phyloP scores from a whole-genome alignment of 2,888 invertebrate genomes.

The Sarcophaga rosellei region DNA sequence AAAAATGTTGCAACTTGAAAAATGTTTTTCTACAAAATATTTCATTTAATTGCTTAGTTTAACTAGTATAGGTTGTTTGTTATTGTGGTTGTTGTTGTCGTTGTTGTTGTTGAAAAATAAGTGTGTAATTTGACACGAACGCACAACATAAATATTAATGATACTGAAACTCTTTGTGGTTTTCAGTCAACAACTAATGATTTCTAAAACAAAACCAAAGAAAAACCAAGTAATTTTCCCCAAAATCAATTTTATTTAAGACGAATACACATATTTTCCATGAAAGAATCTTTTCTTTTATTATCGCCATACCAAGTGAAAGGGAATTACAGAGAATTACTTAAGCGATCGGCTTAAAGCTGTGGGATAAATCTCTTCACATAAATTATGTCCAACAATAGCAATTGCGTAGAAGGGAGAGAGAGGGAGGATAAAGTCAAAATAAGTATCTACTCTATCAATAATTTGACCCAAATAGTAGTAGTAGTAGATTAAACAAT shows the following conservation, averaged over 20 bases:
- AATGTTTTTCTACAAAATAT: neutral
- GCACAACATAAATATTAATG: conserved; percentile 49
- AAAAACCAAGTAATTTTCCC: neutral
- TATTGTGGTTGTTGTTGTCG: conserved; percentile 24
- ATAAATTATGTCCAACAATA: neutral
- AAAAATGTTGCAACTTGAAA: conserved; percentile 28
- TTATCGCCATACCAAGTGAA: neutral
- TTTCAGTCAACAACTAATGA: conserved; percentile 39
- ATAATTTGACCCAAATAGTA: conserved; percentile 42
- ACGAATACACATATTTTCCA: neutral
- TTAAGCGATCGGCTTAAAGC: neutral
- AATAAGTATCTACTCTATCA: conserved; percentile 29
- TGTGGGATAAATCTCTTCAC: neutral
- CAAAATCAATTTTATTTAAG: conserved; percentile 31
- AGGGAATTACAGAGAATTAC: neutral
- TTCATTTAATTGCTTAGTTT: neutral
- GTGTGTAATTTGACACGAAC: conserved; percentile 33
- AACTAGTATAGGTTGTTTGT: neutral
- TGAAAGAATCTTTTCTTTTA: neutral
- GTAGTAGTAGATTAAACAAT: conserved; percentile 17
- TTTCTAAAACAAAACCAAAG: neutral
- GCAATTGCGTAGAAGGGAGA: neutral
- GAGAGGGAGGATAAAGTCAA: neutral
- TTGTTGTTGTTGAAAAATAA: neutral
- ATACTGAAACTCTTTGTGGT: conserved; percentile 45